A percentile compares a stretch with the other conserved stretches of the same genome.
Evolutionary conservation across 2,888 invertebrate species (phyloP).

Genomic region (Ctena decussata): DNA sequence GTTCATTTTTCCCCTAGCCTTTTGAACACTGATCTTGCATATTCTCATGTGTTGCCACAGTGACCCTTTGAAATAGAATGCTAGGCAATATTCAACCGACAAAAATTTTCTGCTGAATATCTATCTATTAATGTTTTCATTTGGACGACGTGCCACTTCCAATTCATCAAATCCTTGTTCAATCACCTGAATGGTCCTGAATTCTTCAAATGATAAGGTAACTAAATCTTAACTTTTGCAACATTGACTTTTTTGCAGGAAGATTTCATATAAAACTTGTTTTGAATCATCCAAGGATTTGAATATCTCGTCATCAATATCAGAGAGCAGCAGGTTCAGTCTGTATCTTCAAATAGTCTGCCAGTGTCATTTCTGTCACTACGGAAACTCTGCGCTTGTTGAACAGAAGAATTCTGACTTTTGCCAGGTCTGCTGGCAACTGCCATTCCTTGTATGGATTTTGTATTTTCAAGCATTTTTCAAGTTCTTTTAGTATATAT

Average conservation of each 20-base stretch:
- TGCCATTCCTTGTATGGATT: not conserved
- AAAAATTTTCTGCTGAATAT: constrained; percentile 9
- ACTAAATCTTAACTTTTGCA: too few relatives aligned
- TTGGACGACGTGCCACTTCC: constrained; percentile 15
- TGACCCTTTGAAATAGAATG: not conserved
- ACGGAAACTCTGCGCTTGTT: constrained; percentile 28
- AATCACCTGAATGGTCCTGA: too few relatives aligned
- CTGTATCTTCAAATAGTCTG: not conserved
- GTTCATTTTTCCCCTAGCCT: too few relatives aligned
- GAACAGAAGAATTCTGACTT: constrained; percentile 24
- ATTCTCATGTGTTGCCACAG: constrained; percentile 16
- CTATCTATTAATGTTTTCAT: not conserved
- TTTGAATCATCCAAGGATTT: constrained; percentile 20
- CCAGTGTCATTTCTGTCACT: constrained; percentile 21
- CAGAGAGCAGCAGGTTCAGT: not conserved
- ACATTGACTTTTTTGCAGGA: too few relatives aligned
- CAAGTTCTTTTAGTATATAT: not conserved
- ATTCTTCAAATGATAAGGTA: too few relatives aligned
- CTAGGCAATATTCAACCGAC: constrained; percentile 32
- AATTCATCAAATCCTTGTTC: constrained; percentile 3
- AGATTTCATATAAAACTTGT: not conserved
- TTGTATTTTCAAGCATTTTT: not conserved
- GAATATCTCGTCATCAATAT: constrained; percentile 9
- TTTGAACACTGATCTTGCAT: too few relatives aligned
- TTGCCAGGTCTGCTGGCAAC: not conserved